These are phyloP conservation scores for Thymelicus sylvestris DNA, from an alignment of 2,888 invertebrate genomes.

Conservation along the genomic window DNA sequence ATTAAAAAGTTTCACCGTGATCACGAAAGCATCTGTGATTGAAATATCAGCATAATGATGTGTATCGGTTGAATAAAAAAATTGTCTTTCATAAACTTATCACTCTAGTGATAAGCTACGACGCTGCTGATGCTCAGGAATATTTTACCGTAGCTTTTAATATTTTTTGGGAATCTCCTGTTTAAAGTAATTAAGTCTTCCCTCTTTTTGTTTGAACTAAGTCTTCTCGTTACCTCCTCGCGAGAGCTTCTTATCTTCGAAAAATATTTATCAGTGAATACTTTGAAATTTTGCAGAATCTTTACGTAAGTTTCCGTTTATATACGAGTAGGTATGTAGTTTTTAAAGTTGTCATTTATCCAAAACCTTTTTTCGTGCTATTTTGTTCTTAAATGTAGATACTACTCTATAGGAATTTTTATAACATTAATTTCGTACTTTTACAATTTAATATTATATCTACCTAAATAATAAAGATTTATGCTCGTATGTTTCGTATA, in stretches of 20 bases:
- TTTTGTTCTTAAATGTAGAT: too few species aligned
- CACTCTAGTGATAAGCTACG: too few species aligned
- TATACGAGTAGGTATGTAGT: neutral
- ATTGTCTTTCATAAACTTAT: neutral
- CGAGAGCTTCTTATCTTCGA: conserved; percentile 8
- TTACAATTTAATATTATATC: too few species aligned
- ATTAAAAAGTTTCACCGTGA: neutral
- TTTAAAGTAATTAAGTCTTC: conserved; percentile 18
- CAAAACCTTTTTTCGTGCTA: neutral
- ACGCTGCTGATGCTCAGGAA: neutral
- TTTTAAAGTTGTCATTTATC: neutral
- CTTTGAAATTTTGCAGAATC: conserved; percentile 5
- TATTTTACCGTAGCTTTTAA: neutral
- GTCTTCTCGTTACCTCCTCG: conserved; percentile 6
- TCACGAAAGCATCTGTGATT: neutral
- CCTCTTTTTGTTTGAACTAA: conserved; percentile 20
- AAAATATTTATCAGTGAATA: conserved; percentile 19
- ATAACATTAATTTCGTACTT: too few species aligned
- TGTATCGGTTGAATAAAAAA: neutral
- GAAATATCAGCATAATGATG: neutral
- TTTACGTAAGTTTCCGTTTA: conserved; percentile 3
- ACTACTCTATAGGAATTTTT: too few species aligned
- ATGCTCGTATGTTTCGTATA: too few species aligned
- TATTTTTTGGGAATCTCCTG: conserved; percentile 10
- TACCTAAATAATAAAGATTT: too few species aligned